Base-by-base conservation (phyloP, 1,140 invertebrate species). In the Zeugodacus cucurbitae region DNA sequence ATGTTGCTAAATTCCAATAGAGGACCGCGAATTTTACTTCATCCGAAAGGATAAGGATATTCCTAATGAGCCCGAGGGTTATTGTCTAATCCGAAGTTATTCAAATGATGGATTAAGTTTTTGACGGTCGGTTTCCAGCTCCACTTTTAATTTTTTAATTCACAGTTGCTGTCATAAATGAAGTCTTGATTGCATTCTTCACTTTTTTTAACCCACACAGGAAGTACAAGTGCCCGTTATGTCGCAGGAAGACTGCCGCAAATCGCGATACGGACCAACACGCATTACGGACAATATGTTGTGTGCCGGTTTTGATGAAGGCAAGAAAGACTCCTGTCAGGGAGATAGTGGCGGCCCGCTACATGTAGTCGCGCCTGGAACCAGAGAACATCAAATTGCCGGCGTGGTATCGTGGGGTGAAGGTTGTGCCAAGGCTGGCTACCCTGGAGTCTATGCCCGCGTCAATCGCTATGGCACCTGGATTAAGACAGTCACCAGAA, bases 381-480 rank as follows among this genome's bases (percentile, higher is more conserved):
- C 62, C 37, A 88, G 57, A 89, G 89, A 91, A 62, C 90, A 91
- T 88, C 91, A 92, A 74, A 87, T 94, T 57, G 90, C 92, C 91
- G 95, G 95, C 4, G 94, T 95, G n/a, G 95, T 95, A 2, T 96
- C 95, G 0, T 96, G 96, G 96, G 95, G 95, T n/a, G 94, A 95
- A 2, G 96, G 96, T 1, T 96, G 96, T 89, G 96, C 95, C 11
- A 93, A 95, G 88, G 93, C 94, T 3, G 94, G 95, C 5, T 94
- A 95, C 88, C 96, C 96, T 1, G 96, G 96, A 22, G 96, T 97
- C 4, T 97, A 97, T 90, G 96, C 96, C 0, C 94, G 96, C 59
- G 95, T 97, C 0, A 94, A 95, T 11, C 94, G 94, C 89, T 97
- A 96, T 90, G 90, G 96, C 0, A 94, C 94, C 26, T 97, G 96